Base-by-base conservation (phyloP, 2,797 vertebrate species). In the Rhabdomys pumilio region DNA sequence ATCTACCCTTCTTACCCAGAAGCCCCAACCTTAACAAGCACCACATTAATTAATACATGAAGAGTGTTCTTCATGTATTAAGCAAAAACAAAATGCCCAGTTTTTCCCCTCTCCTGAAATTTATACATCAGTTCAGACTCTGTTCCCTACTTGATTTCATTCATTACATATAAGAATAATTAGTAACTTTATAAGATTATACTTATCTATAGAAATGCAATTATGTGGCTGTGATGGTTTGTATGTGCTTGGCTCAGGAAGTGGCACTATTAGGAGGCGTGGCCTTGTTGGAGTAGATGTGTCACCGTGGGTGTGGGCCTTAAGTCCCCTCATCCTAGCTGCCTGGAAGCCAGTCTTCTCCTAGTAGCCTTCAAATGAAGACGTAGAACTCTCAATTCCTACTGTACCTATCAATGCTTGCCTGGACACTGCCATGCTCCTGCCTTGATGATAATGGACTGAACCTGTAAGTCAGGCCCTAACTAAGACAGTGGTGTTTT, bases 71-170 rank as follows among this genome's bases (percentile, higher is more conserved):
- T 90, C 50, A 0, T 26, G 50, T 10, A 55, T 38, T 89, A 65
- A 73, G 44, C n/a, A 96, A 95, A 93, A 26, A 76, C 69, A 13
- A 90, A 77, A 90, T 5, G 86, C 69, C 50, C 82, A 57, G 77
- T 20, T 44, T 44, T 90, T 24, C 29, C 67, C 38, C 67, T 50
- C 41, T 26, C 55, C 31, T 53, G 69, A 85, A 75, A 94, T 19
- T 87, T 87, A 96, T 17, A 94, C 53, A n/a, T 41, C 29, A 44
- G 57, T 72, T 55, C 34, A 90, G 55, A 93, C 4, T 3, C 57
- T 55, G n/a, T 53, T 83, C 93, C 80, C 72, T 84, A 96, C 22
- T 82, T 19, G 55, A 67, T 69, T 79, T 72, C 19, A 15, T 17
- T 91, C 7, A 53, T 61, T 95, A 57, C n/a, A 55, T 20, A 67